phyloP scores from a whole-genome alignment of 2,113 vertebrate genomes.

The Siniperca chuatsi region DNA sequence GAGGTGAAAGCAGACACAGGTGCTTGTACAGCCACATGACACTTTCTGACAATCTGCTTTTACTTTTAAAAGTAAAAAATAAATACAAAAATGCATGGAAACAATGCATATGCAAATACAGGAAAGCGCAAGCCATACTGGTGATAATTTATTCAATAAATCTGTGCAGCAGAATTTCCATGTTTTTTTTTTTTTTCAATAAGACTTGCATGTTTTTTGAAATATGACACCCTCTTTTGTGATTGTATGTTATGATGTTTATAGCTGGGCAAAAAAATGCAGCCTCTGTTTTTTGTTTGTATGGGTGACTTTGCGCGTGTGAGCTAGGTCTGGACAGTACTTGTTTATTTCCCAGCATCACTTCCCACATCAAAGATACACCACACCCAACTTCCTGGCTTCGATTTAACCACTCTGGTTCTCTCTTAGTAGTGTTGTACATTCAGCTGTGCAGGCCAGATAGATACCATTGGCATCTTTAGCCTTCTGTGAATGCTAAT shows the following conservation, averaged over 20 bases:
- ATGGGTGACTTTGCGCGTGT: conserved; percentile 8
- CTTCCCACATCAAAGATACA: conserved; percentile 33
- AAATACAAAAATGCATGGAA: not conserved
- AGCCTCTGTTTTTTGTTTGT: conserved; percentile 9
- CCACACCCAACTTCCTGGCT: conserved; percentile 38
- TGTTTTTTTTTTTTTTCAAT: not conserved
- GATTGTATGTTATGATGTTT: not conserved
- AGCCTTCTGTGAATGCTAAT: not conserved
- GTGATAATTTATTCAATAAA: not conserved
- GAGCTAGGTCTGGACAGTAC: not conserved
- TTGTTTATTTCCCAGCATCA: conserved; percentile 47
- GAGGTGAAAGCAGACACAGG: not conserved
- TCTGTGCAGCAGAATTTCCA: not conserved
- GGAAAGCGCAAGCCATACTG: not conserved
- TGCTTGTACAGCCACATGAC: not conserved
- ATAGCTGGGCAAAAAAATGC: not conserved
- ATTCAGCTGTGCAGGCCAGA: conserved; percentile 15
- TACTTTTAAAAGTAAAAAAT: not conserved
- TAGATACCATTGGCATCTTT: not conserved
- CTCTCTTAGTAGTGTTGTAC: conserved; percentile 10
- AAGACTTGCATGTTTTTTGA: not conserved
- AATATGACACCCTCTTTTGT: not conserved
- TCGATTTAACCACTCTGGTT: not conserved
- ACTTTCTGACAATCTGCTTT: not conserved
- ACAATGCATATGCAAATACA: not conserved